Evolutionary conservation across 2,113 vertebrate species (phyloP).

Genomic region (human): GRCh38 chr20:41776501-41777000

Average conservation of each 20-base stretch:
- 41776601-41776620: slow-evolving; percentile 82
- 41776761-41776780: slow-evolving; percentile 68
- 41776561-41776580: slow-evolving; percentile 87
- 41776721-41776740: slow-evolving; percentile 53
- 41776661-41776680: slow-evolving; percentile 81
- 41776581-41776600: slow-evolving; percentile 76
- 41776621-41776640: slow-evolving; percentile 80
- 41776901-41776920: background rate
- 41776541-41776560: slow-evolving; percentile 85
- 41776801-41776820: slow-evolving; percentile 58
- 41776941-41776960: background rate
- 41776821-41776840: background rate
- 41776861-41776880: slow-evolving; percentile 45
- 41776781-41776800: slow-evolving; percentile 53
- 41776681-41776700: slow-evolving; percentile 81
- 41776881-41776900: slow-evolving; percentile 26
- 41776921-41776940: slow-evolving; percentile 1
- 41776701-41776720: slow-evolving; percentile 63
- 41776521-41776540: slow-evolving; percentile 82
- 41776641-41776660: slow-evolving; percentile 82
- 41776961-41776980: background rate
- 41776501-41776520: slow-evolving; percentile 74
- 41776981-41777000: too few relatives aligned
- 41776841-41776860: background rate
- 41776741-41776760: slow-evolving; percentile 35